phyloP scores from a whole-genome alignment of 1,140 invertebrate genomes.

The Drosophila suzukii region DNA sequence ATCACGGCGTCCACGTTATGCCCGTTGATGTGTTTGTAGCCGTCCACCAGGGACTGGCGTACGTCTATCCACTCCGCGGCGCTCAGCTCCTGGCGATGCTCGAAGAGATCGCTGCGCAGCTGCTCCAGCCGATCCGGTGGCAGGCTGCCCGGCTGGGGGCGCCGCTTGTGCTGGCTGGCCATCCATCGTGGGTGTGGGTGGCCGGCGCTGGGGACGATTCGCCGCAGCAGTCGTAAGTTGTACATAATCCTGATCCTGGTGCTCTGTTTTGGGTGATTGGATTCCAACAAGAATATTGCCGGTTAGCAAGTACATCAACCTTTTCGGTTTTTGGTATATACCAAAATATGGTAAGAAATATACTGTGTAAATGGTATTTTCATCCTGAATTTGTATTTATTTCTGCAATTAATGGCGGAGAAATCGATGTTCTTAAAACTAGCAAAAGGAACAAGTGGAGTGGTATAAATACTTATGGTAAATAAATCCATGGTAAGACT shows the following conservation, averaged over 20 bases:
- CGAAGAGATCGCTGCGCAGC: slow-evolving; percentile 53
- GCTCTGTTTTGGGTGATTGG: background rate
- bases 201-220: slow-evolving; percentile 5
- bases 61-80: slow-evolving; percentile 60
- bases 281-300: slow-evolving; percentile 1
- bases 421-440: too few relatives aligned
- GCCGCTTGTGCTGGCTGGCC: slow-evolving; percentile 59
- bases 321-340: background rate
- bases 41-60: slow-evolving; percentile 40
- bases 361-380: too few relatives aligned
- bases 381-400: too few relatives aligned
- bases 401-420: too few relatives aligned
- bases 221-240: slow-evolving; percentile 47
- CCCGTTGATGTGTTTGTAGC: slow-evolving; percentile 77
- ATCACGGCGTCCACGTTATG: slow-evolving; percentile 87
- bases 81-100: slow-evolving; percentile 33
- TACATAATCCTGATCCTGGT: slow-evolving; percentile 32
- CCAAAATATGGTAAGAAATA: background rate
- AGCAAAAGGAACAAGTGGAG: too few relatives aligned
- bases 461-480: too few relatives aligned
- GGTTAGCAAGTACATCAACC: background rate
- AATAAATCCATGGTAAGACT: too few relatives aligned
- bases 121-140: slow-evolving; percentile 56
- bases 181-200: background rate
- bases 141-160: slow-evolving; percentile 30